A percentile compares a stretch with the other conserved stretches of the same genome.
Evolutionary conservation across 1,140 invertebrate genomes (phyloP).

Genomic region (Eriocheir sinensis): DNA sequence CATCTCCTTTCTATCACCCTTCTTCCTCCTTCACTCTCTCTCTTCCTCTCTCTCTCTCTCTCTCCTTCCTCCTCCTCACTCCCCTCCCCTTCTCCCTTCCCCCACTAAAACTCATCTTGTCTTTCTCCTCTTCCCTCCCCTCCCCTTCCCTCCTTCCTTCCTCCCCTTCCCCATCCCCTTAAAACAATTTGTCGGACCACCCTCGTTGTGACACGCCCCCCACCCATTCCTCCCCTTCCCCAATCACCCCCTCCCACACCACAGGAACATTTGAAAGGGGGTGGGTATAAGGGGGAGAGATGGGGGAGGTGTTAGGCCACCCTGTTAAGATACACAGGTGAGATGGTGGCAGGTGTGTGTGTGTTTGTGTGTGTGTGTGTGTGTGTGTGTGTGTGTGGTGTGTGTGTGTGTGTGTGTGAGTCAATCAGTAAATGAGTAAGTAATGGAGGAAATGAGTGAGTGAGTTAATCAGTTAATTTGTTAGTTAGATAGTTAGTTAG

Average conservation of each 20-base stretch:
- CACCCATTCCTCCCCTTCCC: background rate
- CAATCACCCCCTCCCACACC: background rate
- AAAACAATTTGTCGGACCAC: conserved; percentile 15
- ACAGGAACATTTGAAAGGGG: no score
- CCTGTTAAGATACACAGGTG: background rate
- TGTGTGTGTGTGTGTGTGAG: no score
- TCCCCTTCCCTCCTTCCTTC: background rate
- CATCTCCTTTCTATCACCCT: background rate
- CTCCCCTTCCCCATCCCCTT: background rate
- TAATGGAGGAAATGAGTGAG: no score
- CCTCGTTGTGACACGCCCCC: background rate
- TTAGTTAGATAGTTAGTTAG: no score
- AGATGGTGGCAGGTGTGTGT: background rate
- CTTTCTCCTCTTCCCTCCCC: background rate
- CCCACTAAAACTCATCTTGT: background rate
- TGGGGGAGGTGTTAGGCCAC: background rate
- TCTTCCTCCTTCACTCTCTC: background rate
- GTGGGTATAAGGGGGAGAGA: background rate
- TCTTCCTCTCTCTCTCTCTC: background rate
- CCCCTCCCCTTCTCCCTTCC: background rate
- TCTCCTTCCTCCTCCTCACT: background rate
- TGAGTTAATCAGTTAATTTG: no score
- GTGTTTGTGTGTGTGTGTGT: background rate
- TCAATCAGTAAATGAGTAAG: no score
- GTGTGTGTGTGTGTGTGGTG: background rate